Evolutionary conservation across 2,113 vertebrate species (phyloP).

Genomic region (Brevimyrus niger): DNA sequence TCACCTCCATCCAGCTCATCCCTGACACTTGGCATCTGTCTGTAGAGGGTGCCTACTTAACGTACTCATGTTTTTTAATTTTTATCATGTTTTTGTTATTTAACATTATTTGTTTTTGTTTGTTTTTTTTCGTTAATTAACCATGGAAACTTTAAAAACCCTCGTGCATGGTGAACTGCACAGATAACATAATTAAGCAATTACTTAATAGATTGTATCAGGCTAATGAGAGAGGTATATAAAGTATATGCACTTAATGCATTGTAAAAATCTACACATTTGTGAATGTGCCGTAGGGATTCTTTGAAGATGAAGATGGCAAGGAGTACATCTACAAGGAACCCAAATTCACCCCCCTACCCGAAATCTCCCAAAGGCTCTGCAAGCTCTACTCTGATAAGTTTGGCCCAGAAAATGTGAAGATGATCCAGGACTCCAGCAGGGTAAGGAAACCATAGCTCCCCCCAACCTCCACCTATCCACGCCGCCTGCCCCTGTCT

Average conservation of each 20-base stretch:
- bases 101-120: not conserved
- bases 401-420: constrained; percentile 94
- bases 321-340: constrained; percentile 99
- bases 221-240: not conserved
- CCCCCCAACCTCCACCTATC: not conserved
- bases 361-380: constrained; percentile 92
- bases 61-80: not conserved
- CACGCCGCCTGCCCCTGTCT: not conserved
- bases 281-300: constrained; percentile 65
- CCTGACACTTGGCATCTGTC: not conserved
- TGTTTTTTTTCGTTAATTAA: not conserved
- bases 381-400: constrained; percentile 96
- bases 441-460: constrained; percentile 58
- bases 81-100: not conserved
- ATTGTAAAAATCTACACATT: not conserved
- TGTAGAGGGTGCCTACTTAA: too few species aligned
- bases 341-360: constrained; percentile 91
- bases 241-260: not conserved
- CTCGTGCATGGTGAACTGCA: not conserved
- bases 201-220: not conserved
- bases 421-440: constrained; percentile 95
- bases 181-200: not conserved
- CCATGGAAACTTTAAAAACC: not conserved
- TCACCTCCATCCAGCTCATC: constrained; percentile 47
- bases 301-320: constrained; percentile 92